Evolutionary conservation across 2,113 vertebrate genomes (phyloP).

Genomic region (Trogon surrucura): DNA sequence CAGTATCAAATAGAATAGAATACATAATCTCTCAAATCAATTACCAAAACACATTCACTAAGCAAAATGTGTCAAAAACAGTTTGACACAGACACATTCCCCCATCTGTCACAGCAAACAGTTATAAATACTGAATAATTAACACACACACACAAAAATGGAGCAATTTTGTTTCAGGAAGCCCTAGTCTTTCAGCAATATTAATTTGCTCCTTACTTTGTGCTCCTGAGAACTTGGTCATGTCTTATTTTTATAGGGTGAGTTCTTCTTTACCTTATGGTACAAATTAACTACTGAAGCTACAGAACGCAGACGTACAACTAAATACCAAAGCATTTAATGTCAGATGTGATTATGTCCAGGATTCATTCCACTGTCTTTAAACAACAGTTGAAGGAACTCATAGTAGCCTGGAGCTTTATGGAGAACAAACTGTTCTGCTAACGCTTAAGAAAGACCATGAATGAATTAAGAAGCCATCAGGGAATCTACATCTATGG

Average conservation of each 20-base stretch:
- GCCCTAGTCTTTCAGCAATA: background rate
- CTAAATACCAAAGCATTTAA: background rate
- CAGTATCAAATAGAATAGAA: background rate
- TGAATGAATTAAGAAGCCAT: background rate
- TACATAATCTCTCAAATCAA: background rate
- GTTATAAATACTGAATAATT: constrained; percentile 8
- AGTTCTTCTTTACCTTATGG: background rate
- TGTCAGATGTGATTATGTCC: background rate
- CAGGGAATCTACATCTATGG: background rate
- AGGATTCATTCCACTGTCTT: background rate
- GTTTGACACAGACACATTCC: background rate
- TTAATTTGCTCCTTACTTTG: background rate
- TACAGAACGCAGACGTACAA: background rate
- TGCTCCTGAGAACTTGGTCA: background rate
- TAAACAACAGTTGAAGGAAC: background rate
- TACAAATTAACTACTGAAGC: background rate
- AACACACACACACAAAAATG: background rate
- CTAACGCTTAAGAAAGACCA: background rate
- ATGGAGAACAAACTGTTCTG: background rate
- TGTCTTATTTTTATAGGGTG: background rate
- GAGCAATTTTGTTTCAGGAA: background rate
- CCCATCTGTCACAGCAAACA: background rate
- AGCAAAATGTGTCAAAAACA: background rate
- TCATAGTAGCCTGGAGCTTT: background rate
- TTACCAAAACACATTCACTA: background rate